These are phyloP conservation scores for Ypsolopha sequella DNA, from an alignment of 2,888 invertebrate species.

Conservation along the genomic window DNA sequence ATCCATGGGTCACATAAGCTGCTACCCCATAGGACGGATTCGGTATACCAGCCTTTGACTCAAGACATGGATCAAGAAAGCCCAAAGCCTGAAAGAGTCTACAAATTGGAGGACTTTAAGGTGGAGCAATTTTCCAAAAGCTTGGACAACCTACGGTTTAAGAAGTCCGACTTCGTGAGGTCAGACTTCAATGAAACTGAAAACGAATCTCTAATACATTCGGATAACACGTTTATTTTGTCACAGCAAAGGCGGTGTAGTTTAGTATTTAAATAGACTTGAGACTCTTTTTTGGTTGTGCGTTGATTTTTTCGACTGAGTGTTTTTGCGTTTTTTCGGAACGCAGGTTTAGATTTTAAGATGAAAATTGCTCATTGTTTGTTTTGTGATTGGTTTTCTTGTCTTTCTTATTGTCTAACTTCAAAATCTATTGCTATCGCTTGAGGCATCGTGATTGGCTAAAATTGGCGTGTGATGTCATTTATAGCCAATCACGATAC, in stretches of 20 bases:
- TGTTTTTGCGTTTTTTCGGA: neutral
- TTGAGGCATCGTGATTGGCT: no score
- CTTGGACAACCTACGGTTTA: slow-evolving; percentile 32
- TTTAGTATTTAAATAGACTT: slow-evolving; percentile 25
- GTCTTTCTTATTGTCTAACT: neutral
- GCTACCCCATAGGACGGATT: slow-evolving; percentile 66
- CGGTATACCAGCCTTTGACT: slow-evolving; percentile 47
- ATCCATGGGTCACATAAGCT: slow-evolving; percentile 71
- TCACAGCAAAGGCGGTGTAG: slow-evolving; percentile 43
- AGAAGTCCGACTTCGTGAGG: slow-evolving; percentile 38
- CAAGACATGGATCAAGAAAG: slow-evolving; percentile 2
- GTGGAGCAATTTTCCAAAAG: slow-evolving; percentile 29
- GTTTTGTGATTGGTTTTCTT: neutral
- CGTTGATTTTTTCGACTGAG: neutral
- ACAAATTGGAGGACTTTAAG: slow-evolving; percentile 31
- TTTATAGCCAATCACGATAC: no score
- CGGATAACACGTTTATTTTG: slow-evolving; percentile 51
- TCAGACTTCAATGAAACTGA: slow-evolving; percentile 38
- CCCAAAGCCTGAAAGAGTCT: slow-evolving; percentile 1
- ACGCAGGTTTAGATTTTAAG: neutral
- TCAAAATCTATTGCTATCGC: neutral
- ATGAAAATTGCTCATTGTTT: neutral
- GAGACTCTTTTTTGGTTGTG: slow-evolving; percentile 6
- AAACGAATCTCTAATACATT: slow-evolving; percentile 41
- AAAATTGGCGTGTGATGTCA: no score